Evolutionary conservation across 2,888 invertebrate genomes (phyloP).

Genomic region (Petrolisthes cinctipes): DNA sequence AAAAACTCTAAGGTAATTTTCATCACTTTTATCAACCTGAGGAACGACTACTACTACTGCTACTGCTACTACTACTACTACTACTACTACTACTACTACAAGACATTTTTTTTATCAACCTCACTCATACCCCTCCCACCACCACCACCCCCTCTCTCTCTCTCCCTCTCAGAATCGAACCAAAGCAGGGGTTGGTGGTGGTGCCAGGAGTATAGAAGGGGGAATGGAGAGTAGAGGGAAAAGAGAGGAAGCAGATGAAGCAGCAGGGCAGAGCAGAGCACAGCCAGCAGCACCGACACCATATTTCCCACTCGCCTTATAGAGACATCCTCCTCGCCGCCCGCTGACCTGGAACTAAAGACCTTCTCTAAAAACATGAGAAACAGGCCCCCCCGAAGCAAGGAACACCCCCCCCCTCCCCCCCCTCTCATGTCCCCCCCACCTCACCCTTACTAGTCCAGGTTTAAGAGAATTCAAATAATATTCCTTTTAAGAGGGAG

Average conservation of each 20-base stretch:
- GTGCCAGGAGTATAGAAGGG: too few species aligned
- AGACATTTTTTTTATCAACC: too few species aligned
- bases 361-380: constrained; percentile 16
- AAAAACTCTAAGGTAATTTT: background rate
- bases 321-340: constrained; percentile 12
- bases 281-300: background rate
- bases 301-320: constrained; percentile 8
- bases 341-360: constrained; percentile 17
- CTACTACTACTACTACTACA: constrained; percentile 19
- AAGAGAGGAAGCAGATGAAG: too few species aligned
- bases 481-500: background rate
- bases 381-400: background rate
- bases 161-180: too few species aligned
- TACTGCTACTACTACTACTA: constrained; percentile 8
- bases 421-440: background rate
- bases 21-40: background rate
- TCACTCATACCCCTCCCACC: too few species aligned
- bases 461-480: background rate
- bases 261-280: too few species aligned
- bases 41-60: background rate
- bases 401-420: background rate
- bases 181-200: too few species aligned
- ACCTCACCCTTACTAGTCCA: background rate
- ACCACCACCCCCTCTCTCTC: too few species aligned
- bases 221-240: too few species aligned